Base-by-base conservation (phyloP, 2,888 invertebrate species). In the Suillia variegata region DNA sequence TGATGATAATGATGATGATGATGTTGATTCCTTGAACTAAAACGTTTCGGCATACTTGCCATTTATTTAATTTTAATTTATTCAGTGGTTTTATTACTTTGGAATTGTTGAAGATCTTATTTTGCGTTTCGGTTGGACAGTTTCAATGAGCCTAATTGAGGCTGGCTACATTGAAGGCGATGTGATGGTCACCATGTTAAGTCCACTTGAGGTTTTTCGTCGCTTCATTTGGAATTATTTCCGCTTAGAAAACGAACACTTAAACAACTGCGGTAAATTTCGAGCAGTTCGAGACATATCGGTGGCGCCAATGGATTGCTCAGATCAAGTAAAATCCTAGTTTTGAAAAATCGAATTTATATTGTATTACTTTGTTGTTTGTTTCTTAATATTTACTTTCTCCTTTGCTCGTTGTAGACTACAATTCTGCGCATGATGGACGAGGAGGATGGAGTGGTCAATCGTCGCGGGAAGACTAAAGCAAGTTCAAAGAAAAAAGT, bases 161-260 rank as follows among this genome's bases (percentile, higher is more conserved):
- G 85, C 85, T 62, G 85, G 86, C 6, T 85, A 87, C 62, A 84
- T 89, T 50, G 86, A 87, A 68, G 83, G 84, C 22, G 91, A 91
- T 74, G 83, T 89, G 52, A 87, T 90, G 85, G 84, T 87, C 47
- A 87, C 88, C 2, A 83, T 90, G 62, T 73, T 89, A 33, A 85
- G 89, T 57, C 88, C 88, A 0, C 77, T 90, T 38, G 90, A 90
- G 82, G 89, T 90, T 2, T 88, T 89, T 77, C 84, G 87, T 62
- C 83, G 91, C 54, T 94, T 94, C 79, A 87, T 94, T 13, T 94
- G 94, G 94, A 94, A 94, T 79, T 94, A 91, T 77, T 93, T 94
- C 83, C 92, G 94, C 1, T 81, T 94, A 68, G 94, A 94, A 82
- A 94, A 94, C 81, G 94, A 94, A 77, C 94, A 94, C 79, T 83